A percentile compares a stretch with the other conserved stretches of the same genome.
Conservation (phyloP, 2,113 vertebrate species). For the Semicossyphus pulcher region DNA sequence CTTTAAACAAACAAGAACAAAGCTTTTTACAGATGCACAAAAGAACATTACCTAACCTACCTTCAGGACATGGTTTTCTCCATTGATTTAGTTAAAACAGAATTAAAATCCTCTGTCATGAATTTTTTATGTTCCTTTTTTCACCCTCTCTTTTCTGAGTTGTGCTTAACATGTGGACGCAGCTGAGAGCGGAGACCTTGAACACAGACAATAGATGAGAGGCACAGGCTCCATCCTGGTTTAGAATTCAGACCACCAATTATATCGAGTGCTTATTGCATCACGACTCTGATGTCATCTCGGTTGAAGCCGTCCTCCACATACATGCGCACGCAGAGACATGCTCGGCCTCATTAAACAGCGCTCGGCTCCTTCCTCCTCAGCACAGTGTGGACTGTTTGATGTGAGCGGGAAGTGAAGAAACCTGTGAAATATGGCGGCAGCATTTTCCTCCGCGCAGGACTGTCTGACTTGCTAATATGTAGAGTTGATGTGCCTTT, state of each 20-base stretch:
- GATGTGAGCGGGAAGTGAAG: conserved; percentile 55
- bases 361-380: conserved; percentile 27
- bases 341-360: conserved; percentile 55
- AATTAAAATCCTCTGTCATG: not conserved
- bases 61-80: not conserved
- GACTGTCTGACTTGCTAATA: conserved; percentile 55
- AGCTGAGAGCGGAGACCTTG: conserved; percentile 31
- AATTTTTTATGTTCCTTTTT: conserved; percentile 9
- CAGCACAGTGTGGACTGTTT: conserved; percentile 47
- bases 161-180: not conserved
- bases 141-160: not conserved
- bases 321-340: conserved; percentile 30
- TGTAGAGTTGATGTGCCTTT: conserved; percentile 62
- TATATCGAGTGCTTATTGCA: conserved; percentile 41
- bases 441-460: conserved; percentile 26
- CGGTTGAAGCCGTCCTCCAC: conserved; percentile 31
- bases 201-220: conserved; percentile 29
- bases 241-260: conserved; percentile 30
- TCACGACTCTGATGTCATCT: conserved; percentile 54
- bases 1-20: too few species aligned
- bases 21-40: too few species aligned
- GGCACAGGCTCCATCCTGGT: conserved; percentile 3
- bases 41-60: too few species aligned
- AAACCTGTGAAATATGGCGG: conserved; percentile 35
- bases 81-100: not conserved